Base-by-base conservation (phyloP, 2,113 vertebrate species). In the Chaetodon trifascialis region DNA sequence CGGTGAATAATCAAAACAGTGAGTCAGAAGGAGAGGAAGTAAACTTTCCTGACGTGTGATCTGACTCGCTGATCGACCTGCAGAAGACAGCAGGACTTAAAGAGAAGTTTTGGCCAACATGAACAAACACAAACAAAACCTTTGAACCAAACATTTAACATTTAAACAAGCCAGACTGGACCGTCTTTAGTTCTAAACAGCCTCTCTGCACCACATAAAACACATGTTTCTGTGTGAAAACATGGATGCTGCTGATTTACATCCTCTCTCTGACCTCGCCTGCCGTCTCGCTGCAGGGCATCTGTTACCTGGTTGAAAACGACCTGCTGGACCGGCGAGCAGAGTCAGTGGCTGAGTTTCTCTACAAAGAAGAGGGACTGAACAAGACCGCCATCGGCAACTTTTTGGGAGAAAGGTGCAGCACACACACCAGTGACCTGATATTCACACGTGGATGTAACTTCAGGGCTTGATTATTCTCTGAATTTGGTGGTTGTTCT, bases 341-440 rank as follows among this genome's bases (percentile, higher is more conserved):
- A 2, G 93, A 96, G 56, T 90, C 97, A 2, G 96, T 99, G 0
- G 97, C 98, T 3, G 96, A 88, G 83, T 99, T 99, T 88, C 96
- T 99, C 10, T 96, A 97, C 89, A 97, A 97, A 84, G 97, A 97
- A 3, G 97, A 98, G 73, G 97, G 98, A 14, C 95, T 99, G 60
- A 97, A 96, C 93, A 99, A 99, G 94, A 97, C 96, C 0, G 97
- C 97, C 86, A 99, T 99, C 0, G 98, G 98, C 7, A 95, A 95
- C 86, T 97, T 97, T 83, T 59, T 99, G 68, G 98, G 98, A 66
- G 95, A 97, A 73, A 96, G 97, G 98, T 98, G 67, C 6, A 25
- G 46, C 1, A 19, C 6, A 2, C 36, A 47, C 47, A 36, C 9
- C 12, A 1, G 23, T 15, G n/a, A 49, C 40, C 23, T 7, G 38